phyloP scores from a whole-genome alignment of 2,888 invertebrate species.

The Drosophila fulvimacula region DNA sequence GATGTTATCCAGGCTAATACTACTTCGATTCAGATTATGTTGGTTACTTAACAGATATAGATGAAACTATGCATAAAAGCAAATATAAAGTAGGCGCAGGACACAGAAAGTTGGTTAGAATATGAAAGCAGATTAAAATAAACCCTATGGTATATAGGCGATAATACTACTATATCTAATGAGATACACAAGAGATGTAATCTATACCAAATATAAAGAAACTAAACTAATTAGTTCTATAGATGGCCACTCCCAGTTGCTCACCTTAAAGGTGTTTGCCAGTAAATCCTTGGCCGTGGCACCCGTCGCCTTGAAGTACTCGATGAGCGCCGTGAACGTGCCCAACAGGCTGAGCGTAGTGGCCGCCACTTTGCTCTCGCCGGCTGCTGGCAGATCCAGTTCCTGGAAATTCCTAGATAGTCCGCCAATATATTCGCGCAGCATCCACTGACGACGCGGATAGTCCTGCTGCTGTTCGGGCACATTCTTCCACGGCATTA shows the following conservation, averaged over 20 bases:
- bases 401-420: constrained; percentile 81
- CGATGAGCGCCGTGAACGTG: constrained; percentile 81
- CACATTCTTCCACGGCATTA: constrained; percentile 83
- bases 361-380: constrained; percentile 81
- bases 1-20: not conserved
- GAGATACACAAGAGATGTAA: too few relatives aligned
- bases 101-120: too few relatives aligned
- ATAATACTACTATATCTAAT: too few relatives aligned
- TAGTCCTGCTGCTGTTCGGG: constrained; percentile 83
- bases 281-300: constrained; percentile 84
- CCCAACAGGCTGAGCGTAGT: constrained; percentile 80
- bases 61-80: not conserved
- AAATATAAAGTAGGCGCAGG: too few relatives aligned
- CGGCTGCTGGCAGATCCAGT: constrained; percentile 76
- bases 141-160: too few relatives aligned
- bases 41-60: not conserved
- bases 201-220: too few relatives aligned
- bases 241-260: not conserved
- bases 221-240: too few relatives aligned
- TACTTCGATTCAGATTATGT: not conserved
- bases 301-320: constrained; percentile 83
- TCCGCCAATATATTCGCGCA: constrained; percentile 83
- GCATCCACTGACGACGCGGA: constrained; percentile 77
- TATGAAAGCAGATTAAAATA: not conserved
- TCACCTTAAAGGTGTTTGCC: constrained; percentile 82